Conservation (phyloP, 1,140 invertebrate genomes). For the Lordiphosa clarofinis region DNA sequence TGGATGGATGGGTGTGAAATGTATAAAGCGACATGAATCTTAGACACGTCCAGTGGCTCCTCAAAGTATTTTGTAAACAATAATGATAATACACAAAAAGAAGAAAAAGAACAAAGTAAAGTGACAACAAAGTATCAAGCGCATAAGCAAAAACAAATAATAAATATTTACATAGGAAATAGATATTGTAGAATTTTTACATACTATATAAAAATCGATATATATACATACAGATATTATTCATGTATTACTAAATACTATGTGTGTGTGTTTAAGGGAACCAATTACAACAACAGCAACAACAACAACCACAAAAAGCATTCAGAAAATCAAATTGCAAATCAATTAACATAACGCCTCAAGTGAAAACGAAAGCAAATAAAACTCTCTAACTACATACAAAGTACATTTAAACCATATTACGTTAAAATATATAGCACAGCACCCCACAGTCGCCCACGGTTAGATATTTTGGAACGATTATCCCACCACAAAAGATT, state of each 20-base stretch:
- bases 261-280: slow-evolving; percentile 64
- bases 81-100: slow-evolving; percentile 60
- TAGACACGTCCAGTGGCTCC: slow-evolving; percentile 78
- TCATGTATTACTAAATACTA: slow-evolving; percentile 21
- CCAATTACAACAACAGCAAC: slow-evolving; percentile 41
- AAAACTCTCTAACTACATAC: neutral
- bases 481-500: slow-evolving; percentile 67
- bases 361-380: slow-evolving; percentile 28
- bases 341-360: slow-evolving; percentile 61
- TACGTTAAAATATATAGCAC: slow-evolving; percentile 10
- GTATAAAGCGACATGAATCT: slow-evolving; percentile 59
- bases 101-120: slow-evolving; percentile 13
- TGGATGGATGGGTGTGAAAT: slow-evolving; percentile 50
- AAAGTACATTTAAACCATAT: slow-evolving; percentile 12
- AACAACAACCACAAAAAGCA: slow-evolving; percentile 9
- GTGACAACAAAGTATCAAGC: slow-evolving; percentile 28
- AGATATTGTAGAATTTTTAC: slow-evolving; percentile 49
- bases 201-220: slow-evolving; percentile 27
- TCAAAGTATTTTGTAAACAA: slow-evolving; percentile 79
- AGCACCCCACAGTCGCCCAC: slow-evolving; percentile 28
- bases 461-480: slow-evolving; percentile 61
- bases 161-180: slow-evolving; percentile 43
- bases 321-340: slow-evolving; percentile 45
- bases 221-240: slow-evolving; percentile 35
- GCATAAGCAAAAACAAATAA: slow-evolving; percentile 16